A percentile compares a stretch with the other conserved stretches of the same genome.
Evolutionary conservation across 2,797 vertebrate species (phyloP).

Genomic region (Clarias pachynema): DNA sequence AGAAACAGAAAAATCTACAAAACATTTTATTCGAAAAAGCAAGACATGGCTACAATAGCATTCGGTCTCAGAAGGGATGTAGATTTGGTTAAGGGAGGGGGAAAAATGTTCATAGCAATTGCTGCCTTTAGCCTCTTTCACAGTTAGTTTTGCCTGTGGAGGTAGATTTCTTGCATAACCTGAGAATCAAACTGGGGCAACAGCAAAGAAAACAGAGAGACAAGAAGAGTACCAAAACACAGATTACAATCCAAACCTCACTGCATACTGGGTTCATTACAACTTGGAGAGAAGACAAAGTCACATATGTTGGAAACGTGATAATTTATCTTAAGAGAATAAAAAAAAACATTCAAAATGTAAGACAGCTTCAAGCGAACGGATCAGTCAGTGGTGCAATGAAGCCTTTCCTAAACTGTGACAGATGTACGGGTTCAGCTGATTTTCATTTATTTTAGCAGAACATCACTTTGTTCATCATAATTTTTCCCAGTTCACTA

Average conservation of each 20-base stretch:
- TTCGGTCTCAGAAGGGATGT: constrained; percentile 79
- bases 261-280: constrained; percentile 12
- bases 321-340: not conserved
- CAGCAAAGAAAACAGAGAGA: constrained; percentile 65
- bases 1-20: constrained; percentile 83
- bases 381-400: not conserved
- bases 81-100: constrained; percentile 75
- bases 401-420: not conserved
- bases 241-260: not conserved
- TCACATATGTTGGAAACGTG: not conserved
- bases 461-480: not conserved
- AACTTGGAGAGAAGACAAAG: not conserved
- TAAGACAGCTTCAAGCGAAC: constrained; percentile 6
- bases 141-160: constrained; percentile 90
- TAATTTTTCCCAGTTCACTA: not conserved
- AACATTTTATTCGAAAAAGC: constrained; percentile 93
- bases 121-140: constrained; percentile 84
- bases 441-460: not conserved
- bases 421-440: not conserved
- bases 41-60: constrained; percentile 84
- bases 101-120: constrained; percentile 70
- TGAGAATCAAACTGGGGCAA: constrained; percentile 86
- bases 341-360: constrained; percentile 20
- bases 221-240: constrained; percentile 36
- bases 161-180: constrained; percentile 96